A percentile compares a stretch with the other conserved stretches of the same genome.
phyloP scores from a whole-genome alignment of 2,888 invertebrate genomes.

The Hofmannophila pseudospretella region DNA sequence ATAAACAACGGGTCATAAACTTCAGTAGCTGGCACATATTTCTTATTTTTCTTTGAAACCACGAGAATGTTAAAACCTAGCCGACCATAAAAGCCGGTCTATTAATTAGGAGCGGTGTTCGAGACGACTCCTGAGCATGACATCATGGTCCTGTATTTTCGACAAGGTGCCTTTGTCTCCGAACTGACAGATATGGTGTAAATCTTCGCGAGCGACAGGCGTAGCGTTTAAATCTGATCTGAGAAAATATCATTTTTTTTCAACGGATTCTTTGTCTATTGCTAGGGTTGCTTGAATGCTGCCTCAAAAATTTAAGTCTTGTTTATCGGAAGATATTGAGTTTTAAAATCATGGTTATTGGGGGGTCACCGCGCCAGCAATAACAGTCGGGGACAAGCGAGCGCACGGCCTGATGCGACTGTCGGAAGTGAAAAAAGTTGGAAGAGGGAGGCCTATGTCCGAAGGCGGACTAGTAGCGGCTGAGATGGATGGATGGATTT shows the following conservation, averaged over 20 bases:
- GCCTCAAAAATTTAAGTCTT: neutral
- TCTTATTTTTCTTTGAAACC: slow-evolving; percentile 65
- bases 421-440: no score
- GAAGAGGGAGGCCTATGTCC: no score
- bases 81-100: slow-evolving; percentile 53
- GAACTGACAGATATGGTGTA: slow-evolving; percentile 61
- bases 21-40: slow-evolving; percentile 44
- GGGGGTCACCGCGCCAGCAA: no score
- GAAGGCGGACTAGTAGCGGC: no score
- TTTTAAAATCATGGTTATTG: no score
- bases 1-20: slow-evolving; percentile 60
- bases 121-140: slow-evolving; percentile 41
- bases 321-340: no score
- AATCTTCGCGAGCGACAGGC: slow-evolving; percentile 63
- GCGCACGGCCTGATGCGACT: no score
- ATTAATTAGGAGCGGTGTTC: slow-evolving; percentile 53
- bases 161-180: slow-evolving; percentile 67
- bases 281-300: slow-evolving; percentile 10
- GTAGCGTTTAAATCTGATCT: slow-evolving; percentile 49
- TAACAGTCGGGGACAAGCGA: no score
- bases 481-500: no score
- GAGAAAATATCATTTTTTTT: slow-evolving; percentile 62
- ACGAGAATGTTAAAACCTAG: slow-evolving; percentile 35
- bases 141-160: slow-evolving; percentile 59
- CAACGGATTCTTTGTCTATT: slow-evolving; percentile 38